A percentile compares a stretch with the other conserved stretches of the same genome.
phyloP scores from a whole-genome alignment of 2,797 vertebrate species.

The Thaleichthys pacificus region DNA sequence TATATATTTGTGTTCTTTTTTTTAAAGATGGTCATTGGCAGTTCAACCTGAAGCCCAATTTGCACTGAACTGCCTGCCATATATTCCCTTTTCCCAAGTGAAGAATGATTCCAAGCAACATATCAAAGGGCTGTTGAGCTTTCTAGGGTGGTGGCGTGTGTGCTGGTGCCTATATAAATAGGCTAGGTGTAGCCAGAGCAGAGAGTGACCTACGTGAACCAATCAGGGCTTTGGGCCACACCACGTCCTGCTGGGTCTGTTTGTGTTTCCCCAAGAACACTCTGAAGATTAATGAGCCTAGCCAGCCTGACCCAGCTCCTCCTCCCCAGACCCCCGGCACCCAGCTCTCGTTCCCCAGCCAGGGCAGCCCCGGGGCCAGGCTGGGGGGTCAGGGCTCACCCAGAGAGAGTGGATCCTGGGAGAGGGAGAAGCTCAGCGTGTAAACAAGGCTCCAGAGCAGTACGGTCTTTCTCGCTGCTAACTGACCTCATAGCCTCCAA shows the following conservation, averaged over 20 bases:
- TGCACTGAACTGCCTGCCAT: background rate
- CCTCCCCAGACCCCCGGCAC: background rate
- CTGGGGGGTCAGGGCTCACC: background rate
- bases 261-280: background rate
- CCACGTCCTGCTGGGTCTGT: background rate
- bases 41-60: background rate
- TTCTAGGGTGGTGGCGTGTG: background rate
- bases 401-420: background rate
- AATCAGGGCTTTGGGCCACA: background rate
- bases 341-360: background rate
- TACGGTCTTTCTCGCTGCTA: background rate
- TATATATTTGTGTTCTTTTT: too few species aligned
- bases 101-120: slow-evolving; percentile 1
- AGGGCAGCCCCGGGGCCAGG: background rate
- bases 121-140: background rate
- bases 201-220: slow-evolving; percentile 13
- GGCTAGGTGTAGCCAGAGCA: background rate
- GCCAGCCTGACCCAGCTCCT: background rate
- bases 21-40: too few species aligned
- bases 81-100: background rate
- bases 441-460: slow-evolving; percentile 4
- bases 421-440: background rate
- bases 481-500: slow-evolving; percentile 1
- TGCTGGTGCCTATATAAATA: background rate
- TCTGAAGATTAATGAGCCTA: slow-evolving; percentile 11